Conservation (phyloP, 1,140 invertebrate genomes). For the Heliconius congener region DNA sequence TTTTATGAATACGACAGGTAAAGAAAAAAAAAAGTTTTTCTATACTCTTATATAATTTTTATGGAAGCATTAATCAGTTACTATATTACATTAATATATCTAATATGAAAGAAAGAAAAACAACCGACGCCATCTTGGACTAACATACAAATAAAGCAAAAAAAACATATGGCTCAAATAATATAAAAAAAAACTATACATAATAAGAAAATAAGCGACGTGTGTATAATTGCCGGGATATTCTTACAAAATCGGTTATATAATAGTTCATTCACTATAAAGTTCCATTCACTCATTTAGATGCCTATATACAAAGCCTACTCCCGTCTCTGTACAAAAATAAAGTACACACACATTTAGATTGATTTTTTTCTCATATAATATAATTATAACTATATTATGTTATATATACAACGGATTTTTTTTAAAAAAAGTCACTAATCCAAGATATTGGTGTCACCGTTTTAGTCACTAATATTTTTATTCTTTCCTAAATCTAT, state of each 20-base stretch:
- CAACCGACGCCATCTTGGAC: background rate
- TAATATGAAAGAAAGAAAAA: background rate
- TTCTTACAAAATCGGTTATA: background rate
- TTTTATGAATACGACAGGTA: too few species aligned
- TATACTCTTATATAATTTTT: background rate
- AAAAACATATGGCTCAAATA: background rate
- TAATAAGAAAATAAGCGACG: background rate
- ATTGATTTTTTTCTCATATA: conserved; percentile 35
- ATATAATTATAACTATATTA: conserved; percentile 20
- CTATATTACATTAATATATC: background rate
- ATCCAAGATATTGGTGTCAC: conserved; percentile 66
- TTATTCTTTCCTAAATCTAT: conserved; percentile 54
- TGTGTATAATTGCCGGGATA: background rate
- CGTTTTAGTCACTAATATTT: conserved; percentile 53
- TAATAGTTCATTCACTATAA: conserved; percentile 8
- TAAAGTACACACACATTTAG: conserved; percentile 56
- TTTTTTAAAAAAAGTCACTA: conserved; percentile 28
- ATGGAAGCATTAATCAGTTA: conserved; percentile 7
- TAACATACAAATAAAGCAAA: background rate
- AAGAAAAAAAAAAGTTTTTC: background rate
- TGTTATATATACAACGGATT: conserved; percentile 34
- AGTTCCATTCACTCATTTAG: conserved; percentile 32
- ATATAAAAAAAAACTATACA: background rate
- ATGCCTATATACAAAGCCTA: conserved; percentile 58
- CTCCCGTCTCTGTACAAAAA: conserved; percentile 66